Evolutionary conservation across 2,888 invertebrate genomes (phyloP).

Genomic region (Zhuqinia jingwanae): DNA sequence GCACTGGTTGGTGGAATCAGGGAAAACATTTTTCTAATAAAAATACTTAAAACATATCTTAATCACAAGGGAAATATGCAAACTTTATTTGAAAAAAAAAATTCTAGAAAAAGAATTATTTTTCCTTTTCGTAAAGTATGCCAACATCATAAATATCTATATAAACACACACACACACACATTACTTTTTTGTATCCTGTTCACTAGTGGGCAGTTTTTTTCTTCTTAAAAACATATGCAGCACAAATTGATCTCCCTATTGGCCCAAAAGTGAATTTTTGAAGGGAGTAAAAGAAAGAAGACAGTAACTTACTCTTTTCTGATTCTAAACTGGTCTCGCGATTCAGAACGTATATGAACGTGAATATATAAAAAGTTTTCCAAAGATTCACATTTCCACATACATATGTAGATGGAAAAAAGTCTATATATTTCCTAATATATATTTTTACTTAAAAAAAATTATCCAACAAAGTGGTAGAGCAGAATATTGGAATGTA

Average conservation of each 20-base stretch:
- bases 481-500: background rate
- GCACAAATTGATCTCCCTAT: slow-evolving; percentile 25
- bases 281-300: background rate
- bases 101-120: background rate
- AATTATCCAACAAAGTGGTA: slow-evolving; percentile 35
- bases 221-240: slow-evolving; percentile 20
- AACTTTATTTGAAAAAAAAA: slow-evolving; percentile 11
- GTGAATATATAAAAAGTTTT: background rate
- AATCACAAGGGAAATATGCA: slow-evolving; percentile 56
- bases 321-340: too few species aligned
- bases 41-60: slow-evolving; percentile 8
- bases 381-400: too few species aligned
- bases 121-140: background rate
- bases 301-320: slow-evolving; percentile 5
- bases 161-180: background rate
- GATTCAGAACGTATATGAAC: too few species aligned
- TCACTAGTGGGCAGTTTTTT: background rate
- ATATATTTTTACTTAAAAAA: background rate
- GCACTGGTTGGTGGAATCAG: background rate
- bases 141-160: background rate
- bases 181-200: background rate
- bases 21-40: background rate
- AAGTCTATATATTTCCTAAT: background rate
- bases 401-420: too few species aligned
- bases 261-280: background rate